These are phyloP conservation scores for Ramphastos sulfuratus DNA, from an alignment of 2,113 vertebrate species.

Conservation along the genomic window DNA sequence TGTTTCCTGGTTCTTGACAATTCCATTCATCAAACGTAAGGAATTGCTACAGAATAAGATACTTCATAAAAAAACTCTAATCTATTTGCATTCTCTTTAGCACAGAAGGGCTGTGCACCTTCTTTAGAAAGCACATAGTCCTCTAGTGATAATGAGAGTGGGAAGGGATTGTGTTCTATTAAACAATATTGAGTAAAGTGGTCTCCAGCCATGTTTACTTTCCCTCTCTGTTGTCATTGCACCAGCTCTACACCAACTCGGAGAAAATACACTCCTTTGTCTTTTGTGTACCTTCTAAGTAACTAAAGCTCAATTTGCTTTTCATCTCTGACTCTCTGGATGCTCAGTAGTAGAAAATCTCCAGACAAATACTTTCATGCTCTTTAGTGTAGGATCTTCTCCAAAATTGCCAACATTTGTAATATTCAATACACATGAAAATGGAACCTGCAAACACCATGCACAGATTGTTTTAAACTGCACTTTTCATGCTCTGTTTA, in stretches of 20 bases:
- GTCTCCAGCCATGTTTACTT: neutral
- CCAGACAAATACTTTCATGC: neutral
- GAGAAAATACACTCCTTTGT: neutral
- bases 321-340: constrained; percentile 1
- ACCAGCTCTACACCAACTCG: neutral
- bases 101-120: neutral
- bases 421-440: constrained; percentile 16
- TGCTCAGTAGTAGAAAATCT: neutral
- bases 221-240: neutral
- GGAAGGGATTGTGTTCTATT: neutral
- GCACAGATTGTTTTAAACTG: constrained; percentile 17
- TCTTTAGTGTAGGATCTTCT: neutral
- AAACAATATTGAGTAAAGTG: neutral
- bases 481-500: neutral
- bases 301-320: neutral
- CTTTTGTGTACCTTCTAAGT: neutral
- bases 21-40: neutral
- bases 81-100: neutral
- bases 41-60: neutral
- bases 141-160: neutral
- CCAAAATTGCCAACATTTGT: neutral
- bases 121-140: neutral
- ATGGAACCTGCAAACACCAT: neutral
- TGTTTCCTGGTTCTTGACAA: neutral
- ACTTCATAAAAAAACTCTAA: neutral